phyloP scores from a whole-genome alignment of 2,888 invertebrate species.

The Cacoxenus indagator region DNA sequence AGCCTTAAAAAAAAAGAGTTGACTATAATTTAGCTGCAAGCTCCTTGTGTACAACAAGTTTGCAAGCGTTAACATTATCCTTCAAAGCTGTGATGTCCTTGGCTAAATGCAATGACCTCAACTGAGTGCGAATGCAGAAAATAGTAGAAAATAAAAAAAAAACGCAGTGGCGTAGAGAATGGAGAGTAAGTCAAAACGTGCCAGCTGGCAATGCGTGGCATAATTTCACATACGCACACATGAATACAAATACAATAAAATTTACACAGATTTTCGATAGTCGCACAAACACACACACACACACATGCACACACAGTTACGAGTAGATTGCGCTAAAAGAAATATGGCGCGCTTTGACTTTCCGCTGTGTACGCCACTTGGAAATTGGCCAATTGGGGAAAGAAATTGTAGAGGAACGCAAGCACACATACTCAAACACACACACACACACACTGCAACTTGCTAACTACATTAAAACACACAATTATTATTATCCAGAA shows the following conservation, averaged over 20 bases:
- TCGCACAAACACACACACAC: background rate
- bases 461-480: slow-evolving; percentile 26
- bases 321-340: background rate
- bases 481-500: slow-evolving; percentile 51
- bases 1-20: too few species aligned
- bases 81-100: slow-evolving; percentile 45
- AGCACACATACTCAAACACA: background rate
- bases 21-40: too few species aligned
- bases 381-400: slow-evolving; percentile 16
- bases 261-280: too few species aligned
- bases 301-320: background rate
- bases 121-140: background rate
- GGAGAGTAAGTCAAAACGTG: background rate
- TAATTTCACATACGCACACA: background rate
- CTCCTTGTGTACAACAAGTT: slow-evolving; percentile 15
- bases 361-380: background rate
- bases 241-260: background rate
- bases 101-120: slow-evolving; percentile 52
- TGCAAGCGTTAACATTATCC: slow-evolving; percentile 41
- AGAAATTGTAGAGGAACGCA: background rate
- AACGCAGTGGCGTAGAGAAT: background rate
- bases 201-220: background rate
- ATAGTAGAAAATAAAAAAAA: slow-evolving; percentile 2
- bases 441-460: background rate
- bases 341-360: slow-evolving; percentile 7